Evolutionary conservation across 2,888 invertebrate species (phyloP), one percentile per base, ranked within the genome.

Genomic region (Nemoura dubitans): DNA sequence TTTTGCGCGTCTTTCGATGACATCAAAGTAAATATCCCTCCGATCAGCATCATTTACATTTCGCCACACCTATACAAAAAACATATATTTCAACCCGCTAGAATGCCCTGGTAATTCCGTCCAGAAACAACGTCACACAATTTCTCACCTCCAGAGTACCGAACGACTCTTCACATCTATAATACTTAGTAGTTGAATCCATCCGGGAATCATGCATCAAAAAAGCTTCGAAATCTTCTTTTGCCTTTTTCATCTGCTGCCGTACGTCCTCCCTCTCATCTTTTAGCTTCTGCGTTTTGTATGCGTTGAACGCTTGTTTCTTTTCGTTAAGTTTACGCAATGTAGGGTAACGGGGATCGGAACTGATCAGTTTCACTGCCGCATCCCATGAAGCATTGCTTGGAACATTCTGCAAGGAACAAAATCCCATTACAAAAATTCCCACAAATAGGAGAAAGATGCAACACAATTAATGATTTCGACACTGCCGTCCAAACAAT

Each of bases 221-320:
- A 92, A 98, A 99, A 89, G 97, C 96, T 91, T 99, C 99, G 85
- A 99, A 92, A 90, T 96, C 98, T 92, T 99, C 99, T 90, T 99
- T 98, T 7, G 98, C 98, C 91, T 97, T 97, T 91, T 99, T 99
- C 10, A 96, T 96, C 90, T 95, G 95, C 87, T 93, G 90, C 42
- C 94, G 90, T 86, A 97, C 96, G 90, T 98, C 99, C 91, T 99
- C 99, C 90, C 98, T 95, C 91, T 99, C 99, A 90, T 99, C 99
- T 92, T 99, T 99, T 28, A 97, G 94, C 90, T 96, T 96, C 92
- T 99, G 99, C 1, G 98, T 98, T 92, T 99, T 99, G 91, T 99
- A 99, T 0, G 98, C 97, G 92, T 99, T 99, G 91, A 99, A 99
- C 0, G 98, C 97, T 91, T 99, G 99, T 90, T 99, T 99, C 90